Evolutionary conservation across 2,113 vertebrate species (phyloP), one percentile per base, ranked within the genome.

Genomic region (Mirounga angustirostris): DNA sequence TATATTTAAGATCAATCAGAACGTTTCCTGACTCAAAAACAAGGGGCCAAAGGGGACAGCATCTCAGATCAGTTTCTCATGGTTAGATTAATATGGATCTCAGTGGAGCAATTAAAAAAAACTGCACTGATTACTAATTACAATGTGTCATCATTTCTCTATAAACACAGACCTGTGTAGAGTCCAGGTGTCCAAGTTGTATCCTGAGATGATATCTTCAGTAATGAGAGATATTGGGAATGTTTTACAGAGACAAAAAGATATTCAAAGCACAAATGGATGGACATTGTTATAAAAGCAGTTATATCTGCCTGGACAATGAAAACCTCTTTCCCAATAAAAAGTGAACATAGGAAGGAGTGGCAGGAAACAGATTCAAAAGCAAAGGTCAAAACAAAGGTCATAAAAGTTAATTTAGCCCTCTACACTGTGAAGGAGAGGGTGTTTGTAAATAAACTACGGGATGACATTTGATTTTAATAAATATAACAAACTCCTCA

Each of bases 101-200:
- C 91, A 89, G 79, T 74, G 71, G 88, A n/a, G 43, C 33, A 94
- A 94, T 96, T 94, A 94, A 91, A 79, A 67, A 24, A 1, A 5
- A 43, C 11, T 71, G 36, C 2, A 54, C 7, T 28, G 11, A 43
- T 67, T 87, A 30, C 22, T 30, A 91, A 63, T 65, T 58, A 76
- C 7, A 69, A 36, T 69, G 16, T 33, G 30, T 67, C 30, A 65
- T 36, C 16, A 69, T 36, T 54, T 67, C 54, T 87, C 36, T 54
- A 1, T 81, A 36, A 46, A 8, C 7, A 46, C 46, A 46, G 46
- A 46, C 46, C 46, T 46, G 46, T 46, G 46, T 46, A 46, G 46
- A 46, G 46, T 46, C 46, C 46, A 46, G 46, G 46, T 46, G 46
- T 6, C 50, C 4, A n/a, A 89, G n/a, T 10, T 50, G 43, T 78